A percentile compares a stretch with the other conserved stretches of the same genome.
phyloP scores from a whole-genome alignment of 2,888 invertebrate species.

The Galerucella calmariensis region DNA sequence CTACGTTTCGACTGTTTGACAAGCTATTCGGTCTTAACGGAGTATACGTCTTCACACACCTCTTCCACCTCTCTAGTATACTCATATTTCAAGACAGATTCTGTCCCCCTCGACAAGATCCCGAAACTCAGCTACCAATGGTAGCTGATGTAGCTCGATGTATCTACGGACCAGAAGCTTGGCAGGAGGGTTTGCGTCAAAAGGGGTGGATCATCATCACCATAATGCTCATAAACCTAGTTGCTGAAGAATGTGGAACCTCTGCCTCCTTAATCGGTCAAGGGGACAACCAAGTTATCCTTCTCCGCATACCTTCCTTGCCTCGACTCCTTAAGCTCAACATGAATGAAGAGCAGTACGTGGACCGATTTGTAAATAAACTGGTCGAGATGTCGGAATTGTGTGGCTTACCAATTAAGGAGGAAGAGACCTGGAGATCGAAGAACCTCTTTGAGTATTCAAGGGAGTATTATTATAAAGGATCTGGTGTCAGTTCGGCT shows the following conservation, averaged over 20 bases:
- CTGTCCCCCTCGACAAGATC: background rate
- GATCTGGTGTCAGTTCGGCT: background rate
- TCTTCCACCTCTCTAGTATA: background rate
- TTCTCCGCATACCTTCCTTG: no score
- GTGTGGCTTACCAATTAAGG: background rate
- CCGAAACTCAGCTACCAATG: background rate
- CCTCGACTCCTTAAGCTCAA: no score
- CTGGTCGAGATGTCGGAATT: background rate
- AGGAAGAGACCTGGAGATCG: background rate
- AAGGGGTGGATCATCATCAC: conserved; percentile 1
- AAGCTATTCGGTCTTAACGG: background rate
- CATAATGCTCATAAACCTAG: background rate
- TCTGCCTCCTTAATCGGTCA: no score
- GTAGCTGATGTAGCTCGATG: background rate
- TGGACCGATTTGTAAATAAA: no score
- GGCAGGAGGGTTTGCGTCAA: conserved; percentile 10
- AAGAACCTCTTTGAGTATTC: background rate
- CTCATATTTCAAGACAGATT: conserved; percentile 4
- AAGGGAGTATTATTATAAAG: background rate
- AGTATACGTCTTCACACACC: background rate
- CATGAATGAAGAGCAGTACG: no score
- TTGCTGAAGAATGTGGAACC: no score
- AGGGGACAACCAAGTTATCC: no score
- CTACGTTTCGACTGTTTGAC: background rate
- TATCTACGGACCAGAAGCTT: background rate